These are phyloP conservation scores for Agrotis clavis DNA, from an alignment of 2,888 invertebrate genomes.

Conservation along the genomic window DNA sequence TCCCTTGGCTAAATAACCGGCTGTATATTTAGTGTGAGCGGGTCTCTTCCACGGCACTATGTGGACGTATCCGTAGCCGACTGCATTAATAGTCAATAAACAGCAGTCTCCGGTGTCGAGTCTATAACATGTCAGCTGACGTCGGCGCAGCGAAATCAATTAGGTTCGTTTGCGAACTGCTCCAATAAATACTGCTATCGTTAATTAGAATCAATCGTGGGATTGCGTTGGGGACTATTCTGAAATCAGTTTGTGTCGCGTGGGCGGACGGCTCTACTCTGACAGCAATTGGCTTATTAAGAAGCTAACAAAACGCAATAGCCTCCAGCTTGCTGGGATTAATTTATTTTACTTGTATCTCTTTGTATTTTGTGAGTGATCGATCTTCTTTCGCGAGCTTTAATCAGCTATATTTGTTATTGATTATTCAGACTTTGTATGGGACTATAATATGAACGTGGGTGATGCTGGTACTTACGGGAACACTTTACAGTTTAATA, in stretches of 20 bases:
- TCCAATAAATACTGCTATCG: conserved; percentile 90
- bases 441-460: conserved; percentile 28
- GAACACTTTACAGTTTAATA: conserved; percentile 7
- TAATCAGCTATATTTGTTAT: conserved; percentile 56
- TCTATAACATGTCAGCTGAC: conserved; percentile 73
- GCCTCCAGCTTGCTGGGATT: conserved; percentile 73
- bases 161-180: conserved; percentile 88
- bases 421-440: conserved; percentile 44
- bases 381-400: conserved; percentile 69
- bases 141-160: conserved; percentile 85
- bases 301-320: conserved; percentile 82
- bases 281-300: conserved; percentile 88
- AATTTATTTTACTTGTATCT: conserved; percentile 76
- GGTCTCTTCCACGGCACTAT: conserved; percentile 27
- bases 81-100: conserved; percentile 77
- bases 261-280: conserved; percentile 79
- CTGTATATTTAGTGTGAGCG: conserved; percentile 9
- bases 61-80: conserved; percentile 59
- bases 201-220: conserved; percentile 91
- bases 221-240: conserved; percentile 85
- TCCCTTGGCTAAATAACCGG: not conserved
- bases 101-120: conserved; percentile 70
- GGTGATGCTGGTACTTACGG: conserved; percentile 8
- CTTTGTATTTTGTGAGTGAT: conserved; percentile 72
- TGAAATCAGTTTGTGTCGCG: conserved; percentile 83